phyloP scores from a whole-genome alignment of 2,797 vertebrate species.

The Benthosema pterotum region DNA sequence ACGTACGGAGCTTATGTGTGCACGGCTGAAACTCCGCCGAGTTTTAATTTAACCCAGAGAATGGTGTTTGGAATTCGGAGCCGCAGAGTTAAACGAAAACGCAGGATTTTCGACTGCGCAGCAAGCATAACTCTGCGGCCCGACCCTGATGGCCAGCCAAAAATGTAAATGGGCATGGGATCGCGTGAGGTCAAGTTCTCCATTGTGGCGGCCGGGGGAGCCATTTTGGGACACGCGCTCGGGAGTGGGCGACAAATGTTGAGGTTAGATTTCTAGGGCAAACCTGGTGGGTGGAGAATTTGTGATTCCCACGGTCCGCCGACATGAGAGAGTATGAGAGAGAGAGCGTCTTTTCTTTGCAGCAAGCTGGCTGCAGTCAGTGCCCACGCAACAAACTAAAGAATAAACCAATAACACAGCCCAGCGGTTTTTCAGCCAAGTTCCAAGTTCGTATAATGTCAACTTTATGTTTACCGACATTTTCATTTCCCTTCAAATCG shows the following conservation, averaged over 20 bases:
- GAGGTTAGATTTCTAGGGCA: conserved; percentile 24
- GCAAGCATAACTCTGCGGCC: conserved; percentile 54
- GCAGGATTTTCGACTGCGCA: neutral
- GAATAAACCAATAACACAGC: conserved; percentile 9
- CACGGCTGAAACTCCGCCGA: too few relatives aligned
- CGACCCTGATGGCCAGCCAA: conserved; percentile 51
- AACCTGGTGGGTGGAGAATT: neutral
- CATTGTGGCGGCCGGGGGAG: conserved; percentile 9
- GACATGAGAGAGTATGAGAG: neutral
- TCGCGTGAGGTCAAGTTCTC: conserved; percentile 23
- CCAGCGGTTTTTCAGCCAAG: neutral
- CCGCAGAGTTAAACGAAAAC: too few relatives aligned
- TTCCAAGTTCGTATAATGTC: neutral
- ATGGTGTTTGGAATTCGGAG: too few relatives aligned
- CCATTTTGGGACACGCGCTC: conserved; percentile 28
- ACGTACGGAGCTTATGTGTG: conserved; percentile 48
- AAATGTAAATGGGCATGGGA: conserved; percentile 45
- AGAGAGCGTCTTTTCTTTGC: conserved; percentile 21
- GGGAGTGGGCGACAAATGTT: conserved; percentile 16
- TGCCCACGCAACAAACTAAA: conserved; percentile 15
- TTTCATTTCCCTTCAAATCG: conserved; percentile 5
- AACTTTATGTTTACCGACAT: neutral
- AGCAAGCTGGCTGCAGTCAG: conserved; percentile 10
- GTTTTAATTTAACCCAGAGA: too few relatives aligned
- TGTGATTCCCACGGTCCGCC: neutral